Evolutionary conservation across 2,797 vertebrate species (phyloP).

Genomic region (Channa striata): DNA sequence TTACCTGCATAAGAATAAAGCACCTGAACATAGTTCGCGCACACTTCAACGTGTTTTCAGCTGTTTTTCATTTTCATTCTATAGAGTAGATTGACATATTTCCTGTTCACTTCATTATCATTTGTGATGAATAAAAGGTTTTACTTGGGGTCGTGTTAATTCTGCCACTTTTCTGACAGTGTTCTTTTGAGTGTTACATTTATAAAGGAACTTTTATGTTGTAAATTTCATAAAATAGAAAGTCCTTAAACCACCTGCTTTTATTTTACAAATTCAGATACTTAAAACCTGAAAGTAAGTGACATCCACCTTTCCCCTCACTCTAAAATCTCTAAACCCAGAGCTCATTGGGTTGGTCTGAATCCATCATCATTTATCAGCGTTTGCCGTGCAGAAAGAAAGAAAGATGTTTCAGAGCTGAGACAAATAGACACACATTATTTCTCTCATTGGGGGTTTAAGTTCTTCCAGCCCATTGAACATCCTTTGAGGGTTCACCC

Average conservation of each 20-base stretch:
- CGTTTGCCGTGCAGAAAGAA: conserved; percentile 71
- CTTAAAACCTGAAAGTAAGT: conserved; percentile 15
- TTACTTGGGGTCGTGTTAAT: not conserved
- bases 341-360: conserved; percentile 50
- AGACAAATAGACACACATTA: conserved; percentile 7
- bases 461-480: conserved; percentile 64
- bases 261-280: conserved; percentile 5
- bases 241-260: not conserved
- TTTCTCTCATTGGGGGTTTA: conserved; percentile 36
- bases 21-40: conserved; percentile 27
- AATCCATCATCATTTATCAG: conserved; percentile 58
- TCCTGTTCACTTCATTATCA: conserved; percentile 41
- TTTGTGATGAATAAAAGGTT: conserved; percentile 27
- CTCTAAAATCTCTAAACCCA: conserved; percentile 2
- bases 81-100: conserved; percentile 6
- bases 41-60: conserved; percentile 12
- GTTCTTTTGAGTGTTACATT: not conserved
- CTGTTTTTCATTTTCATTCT: not conserved
- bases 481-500: conserved; percentile 51
- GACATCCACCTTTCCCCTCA: not conserved
- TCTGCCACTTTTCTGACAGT: not conserved
- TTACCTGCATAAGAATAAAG: conserved; percentile 19
- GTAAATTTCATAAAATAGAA: not conserved
- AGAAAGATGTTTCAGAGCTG: conserved; percentile 33
- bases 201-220: not conserved